phyloP scores from a whole-genome alignment of 2,797 vertebrate species.

The Tachyglossus aculeatus region DNA sequence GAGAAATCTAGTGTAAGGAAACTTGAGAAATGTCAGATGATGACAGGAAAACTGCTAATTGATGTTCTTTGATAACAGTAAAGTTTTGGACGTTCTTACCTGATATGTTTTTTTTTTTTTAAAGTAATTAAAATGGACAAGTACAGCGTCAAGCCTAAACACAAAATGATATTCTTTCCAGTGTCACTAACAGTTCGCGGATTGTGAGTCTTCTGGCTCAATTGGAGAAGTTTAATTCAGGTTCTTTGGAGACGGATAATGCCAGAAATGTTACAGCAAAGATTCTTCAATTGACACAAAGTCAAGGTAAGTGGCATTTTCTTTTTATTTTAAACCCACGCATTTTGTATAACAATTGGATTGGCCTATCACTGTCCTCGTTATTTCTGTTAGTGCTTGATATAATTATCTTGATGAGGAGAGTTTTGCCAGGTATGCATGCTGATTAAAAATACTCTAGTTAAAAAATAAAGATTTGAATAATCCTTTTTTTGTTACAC shows the following conservation, averaged over 20 bases:
- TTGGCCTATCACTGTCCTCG: neutral
- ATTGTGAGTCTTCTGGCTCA: constrained; percentile 87
- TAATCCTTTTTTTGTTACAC: too few species aligned
- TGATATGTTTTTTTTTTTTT: neutral
- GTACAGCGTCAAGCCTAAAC: neutral
- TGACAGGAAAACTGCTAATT: too few species aligned
- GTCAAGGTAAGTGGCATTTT: constrained; percentile 92
- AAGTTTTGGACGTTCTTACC: too few species aligned
- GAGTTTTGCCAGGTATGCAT: too few species aligned
- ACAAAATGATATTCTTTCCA: constrained; percentile 55
- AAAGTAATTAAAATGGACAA: neutral
- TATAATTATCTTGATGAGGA: too few species aligned
- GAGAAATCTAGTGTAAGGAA: too few species aligned
- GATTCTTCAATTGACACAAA: constrained; percentile 95
- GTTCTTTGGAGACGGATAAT: constrained; percentile 79
- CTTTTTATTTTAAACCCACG: neutral
- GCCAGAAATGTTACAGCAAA: constrained; percentile 89
- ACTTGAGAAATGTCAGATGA: too few species aligned
- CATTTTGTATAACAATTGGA: neutral
- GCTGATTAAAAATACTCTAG: too few species aligned
- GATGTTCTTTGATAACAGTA: neutral
- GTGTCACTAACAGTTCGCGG: constrained; percentile 87
- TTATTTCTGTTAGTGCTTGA: too few species aligned
- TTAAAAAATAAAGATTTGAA: too few species aligned
- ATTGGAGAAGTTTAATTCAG: constrained; percentile 88